Conservation (phyloP, 2,113 vertebrate species). For the Alethe diademata region DNA sequence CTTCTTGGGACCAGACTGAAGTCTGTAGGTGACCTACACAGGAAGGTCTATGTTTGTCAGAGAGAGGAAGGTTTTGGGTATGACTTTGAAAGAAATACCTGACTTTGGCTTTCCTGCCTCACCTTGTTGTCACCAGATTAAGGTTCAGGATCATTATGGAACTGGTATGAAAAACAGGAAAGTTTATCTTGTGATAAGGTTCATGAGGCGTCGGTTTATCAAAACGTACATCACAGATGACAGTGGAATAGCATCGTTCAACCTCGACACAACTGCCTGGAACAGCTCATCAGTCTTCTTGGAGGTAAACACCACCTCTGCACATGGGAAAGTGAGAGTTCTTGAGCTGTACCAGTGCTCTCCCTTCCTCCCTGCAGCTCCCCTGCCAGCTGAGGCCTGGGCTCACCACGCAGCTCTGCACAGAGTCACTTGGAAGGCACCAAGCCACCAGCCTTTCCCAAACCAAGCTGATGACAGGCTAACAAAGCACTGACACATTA, state of each 20-base stretch:
- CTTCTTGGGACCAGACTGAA: not conserved
- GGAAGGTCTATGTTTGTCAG: not conserved
- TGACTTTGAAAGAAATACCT: not conserved
- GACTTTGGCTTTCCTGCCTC: not conserved
- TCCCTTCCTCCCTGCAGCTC: not conserved
- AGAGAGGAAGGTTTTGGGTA: not conserved
- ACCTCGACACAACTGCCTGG: conserved; percentile 51
- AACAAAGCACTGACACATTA: not conserved
- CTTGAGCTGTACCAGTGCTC: not conserved
- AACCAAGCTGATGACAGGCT: not conserved
- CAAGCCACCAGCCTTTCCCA: not conserved
- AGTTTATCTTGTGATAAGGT: conserved; percentile 44
- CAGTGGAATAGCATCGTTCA: conserved; percentile 30
- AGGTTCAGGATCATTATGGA: conserved; percentile 50
- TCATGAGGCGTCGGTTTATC: conserved; percentile 38
- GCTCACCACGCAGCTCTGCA: not conserved
- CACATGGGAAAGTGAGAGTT: not conserved
- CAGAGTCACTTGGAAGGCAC: not conserved
- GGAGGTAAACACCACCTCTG: conserved; percentile 43
- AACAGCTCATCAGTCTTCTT: conserved; percentile 47
- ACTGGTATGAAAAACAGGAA: conserved; percentile 41
- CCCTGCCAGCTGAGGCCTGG: not conserved
- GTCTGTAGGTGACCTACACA: not conserved
- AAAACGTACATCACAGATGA: conserved; percentile 53
- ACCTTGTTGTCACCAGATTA: conserved; percentile 22